Conservation (phyloP, 2,797 vertebrate genomes). For the Danio kyathit region DNA sequence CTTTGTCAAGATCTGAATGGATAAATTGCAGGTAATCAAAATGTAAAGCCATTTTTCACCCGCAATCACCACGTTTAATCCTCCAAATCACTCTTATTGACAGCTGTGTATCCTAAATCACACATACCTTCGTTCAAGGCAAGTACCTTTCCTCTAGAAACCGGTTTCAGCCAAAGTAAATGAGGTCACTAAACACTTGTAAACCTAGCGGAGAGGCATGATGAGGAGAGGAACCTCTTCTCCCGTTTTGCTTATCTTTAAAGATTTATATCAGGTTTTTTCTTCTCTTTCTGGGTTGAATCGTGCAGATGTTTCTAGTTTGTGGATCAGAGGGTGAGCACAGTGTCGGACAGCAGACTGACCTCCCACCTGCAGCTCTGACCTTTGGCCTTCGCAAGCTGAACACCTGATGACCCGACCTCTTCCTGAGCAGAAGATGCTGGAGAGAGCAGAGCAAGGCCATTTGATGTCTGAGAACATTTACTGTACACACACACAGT, state of each 20-base stretch:
- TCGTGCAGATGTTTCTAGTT: slow-evolving; percentile 63
- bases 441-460: slow-evolving; percentile 32
- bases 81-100: slow-evolving; percentile 53
- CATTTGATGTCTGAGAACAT: slow-evolving; percentile 29
- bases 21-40: slow-evolving; percentile 42
- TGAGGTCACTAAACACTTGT: slow-evolving; percentile 23
- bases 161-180: slow-evolving; percentile 18
- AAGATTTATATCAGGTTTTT: slow-evolving; percentile 46
- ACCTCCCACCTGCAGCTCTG: slow-evolving; percentile 56
- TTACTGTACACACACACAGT: neutral
- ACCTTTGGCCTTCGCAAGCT: slow-evolving; percentile 51
- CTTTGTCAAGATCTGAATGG: neutral
- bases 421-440: slow-evolving; percentile 39
- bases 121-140: slow-evolving; percentile 14
- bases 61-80: slow-evolving; percentile 45
- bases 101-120: slow-evolving; percentile 61
- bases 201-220: slow-evolving; percentile 5
- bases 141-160: slow-evolving; percentile 31
- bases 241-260: slow-evolving; percentile 53
- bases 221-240: slow-evolving; percentile 24
- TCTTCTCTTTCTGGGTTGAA: slow-evolving; percentile 24
- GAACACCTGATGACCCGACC: slow-evolving; percentile 61
- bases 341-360: slow-evolving; percentile 49
- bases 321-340: slow-evolving; percentile 48
- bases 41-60: slow-evolving; percentile 26